Base-by-base conservation (phyloP, 1,140 invertebrate species). In the Philopotamus ludificatus region DNA sequence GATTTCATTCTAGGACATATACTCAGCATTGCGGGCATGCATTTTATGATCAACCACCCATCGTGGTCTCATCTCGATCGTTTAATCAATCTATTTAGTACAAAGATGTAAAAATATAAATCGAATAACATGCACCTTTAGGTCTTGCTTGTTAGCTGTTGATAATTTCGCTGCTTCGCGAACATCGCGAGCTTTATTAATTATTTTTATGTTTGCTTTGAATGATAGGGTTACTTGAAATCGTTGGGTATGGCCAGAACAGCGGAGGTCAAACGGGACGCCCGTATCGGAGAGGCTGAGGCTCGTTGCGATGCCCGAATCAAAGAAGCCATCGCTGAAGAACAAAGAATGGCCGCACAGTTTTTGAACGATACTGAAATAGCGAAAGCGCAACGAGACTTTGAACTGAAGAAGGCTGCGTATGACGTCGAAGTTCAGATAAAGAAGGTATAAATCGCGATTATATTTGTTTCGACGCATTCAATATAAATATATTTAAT, bases 381-480 rank as follows among this genome's bases (percentile, higher is more conserved):
- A 63, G 94, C 95, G 0, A 97, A 98, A 80, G 92, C 95, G 0
- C 91, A 97, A 73, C 81, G 95, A 71, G 95, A 98, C 79, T 99
- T 98, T 77, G 94, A 98, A 79, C 76, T 98, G 49, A 98, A 98
- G 77, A 97, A 98, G 77, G 95, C 96, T 15, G 90, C 92, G 15
- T 99, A 98, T 76, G 96, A 98, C 77, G 89, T 94, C 65, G 95
- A 98, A 85, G 94, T 98, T 28, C 92, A 96, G 79, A 95, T 94
- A 2, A 98, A 97, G 79, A 86, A 82, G 77, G 79, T 81, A n/a
- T n/a, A n/a, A n/a, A n/a, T n/a, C n/a, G n/a, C n/a, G n/a, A n/a
- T n/a, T n/a, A n/a, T n/a, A n/a, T n/a, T n/a, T n/a, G n/a, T n/a
- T n/a, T n/a, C n/a, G n/a, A n/a, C n/a, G n/a, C n/a, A n/a, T n/a